phyloP scores from a whole-genome alignment of 2,888 invertebrate genomes.

The Sisyra terminalis region DNA sequence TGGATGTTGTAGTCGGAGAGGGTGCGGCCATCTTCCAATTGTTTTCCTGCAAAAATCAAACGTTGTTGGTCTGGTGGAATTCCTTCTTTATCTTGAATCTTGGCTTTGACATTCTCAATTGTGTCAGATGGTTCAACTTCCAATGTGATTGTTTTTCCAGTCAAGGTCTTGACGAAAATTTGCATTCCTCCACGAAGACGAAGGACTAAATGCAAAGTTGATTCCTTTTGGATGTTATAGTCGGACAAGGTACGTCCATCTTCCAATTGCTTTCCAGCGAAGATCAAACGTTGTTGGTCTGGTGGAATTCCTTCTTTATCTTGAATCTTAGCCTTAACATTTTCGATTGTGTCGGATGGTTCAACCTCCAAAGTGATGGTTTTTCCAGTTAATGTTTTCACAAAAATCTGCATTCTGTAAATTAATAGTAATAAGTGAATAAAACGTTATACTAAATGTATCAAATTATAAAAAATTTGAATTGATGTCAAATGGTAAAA shows the following conservation, averaged over 20 bases:
- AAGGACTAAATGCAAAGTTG: slow-evolving; percentile 36
- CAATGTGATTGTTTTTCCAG: slow-evolving; percentile 38
- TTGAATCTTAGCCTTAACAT: slow-evolving; percentile 37
- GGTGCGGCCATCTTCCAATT: slow-evolving; percentile 74
- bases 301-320: slow-evolving; percentile 38
- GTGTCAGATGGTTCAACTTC: slow-evolving; percentile 64
- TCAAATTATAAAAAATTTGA: background rate
- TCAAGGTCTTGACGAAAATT: slow-evolving; percentile 41
- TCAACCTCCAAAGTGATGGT: slow-evolving; percentile 39
- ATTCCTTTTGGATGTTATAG: slow-evolving; percentile 50
- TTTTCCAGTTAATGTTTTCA: slow-evolving; percentile 39
- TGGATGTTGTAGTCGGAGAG: slow-evolving; percentile 76
- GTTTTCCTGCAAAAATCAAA: slow-evolving; percentile 82
- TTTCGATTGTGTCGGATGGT: slow-evolving; percentile 41
- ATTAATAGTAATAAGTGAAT: background rate
- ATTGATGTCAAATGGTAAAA: background rate
- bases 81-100: slow-evolving; percentile 82
- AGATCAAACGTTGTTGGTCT: slow-evolving; percentile 45
- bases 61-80: slow-evolving; percentile 82
- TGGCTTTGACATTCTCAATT: slow-evolving; percentile 87
- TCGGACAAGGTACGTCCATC: slow-evolving; percentile 46
- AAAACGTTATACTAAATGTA: background rate
- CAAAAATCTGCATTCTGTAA: slow-evolving; percentile 43
- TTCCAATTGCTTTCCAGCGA: slow-evolving; percentile 50
- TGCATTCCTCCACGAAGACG: slow-evolving; percentile 51